phyloP scores from a whole-genome alignment of 2,888 invertebrate genomes.

The Clistopyga incitator region DNA sequence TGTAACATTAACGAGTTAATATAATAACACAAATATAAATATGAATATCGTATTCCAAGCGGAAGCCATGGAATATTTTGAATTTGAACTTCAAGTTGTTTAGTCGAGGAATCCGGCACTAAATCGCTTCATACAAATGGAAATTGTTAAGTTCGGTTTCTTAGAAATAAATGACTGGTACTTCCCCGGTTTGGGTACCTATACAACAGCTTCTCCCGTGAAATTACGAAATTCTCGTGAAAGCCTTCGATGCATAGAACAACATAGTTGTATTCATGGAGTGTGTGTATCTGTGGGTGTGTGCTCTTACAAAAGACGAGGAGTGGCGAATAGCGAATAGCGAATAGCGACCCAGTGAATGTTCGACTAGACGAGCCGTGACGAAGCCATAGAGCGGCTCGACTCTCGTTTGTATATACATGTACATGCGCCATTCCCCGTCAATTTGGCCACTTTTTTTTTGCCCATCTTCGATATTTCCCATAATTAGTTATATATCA shows the following conservation, averaged over 20 bases:
- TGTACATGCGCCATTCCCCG: no score
- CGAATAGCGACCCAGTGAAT: conserved; percentile 47
- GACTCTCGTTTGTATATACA: conserved; percentile 37
- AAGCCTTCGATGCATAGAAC: conserved; percentile 51
- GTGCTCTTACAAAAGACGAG: neutral
- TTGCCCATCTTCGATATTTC: no score
- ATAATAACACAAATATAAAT: no score
- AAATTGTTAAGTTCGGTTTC: no score
- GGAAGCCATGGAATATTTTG: no score
- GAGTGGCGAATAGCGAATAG: conserved; percentile 16
- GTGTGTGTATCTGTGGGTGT: neutral
- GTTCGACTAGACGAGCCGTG: conserved; percentile 58
- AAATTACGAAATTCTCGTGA: conserved; percentile 61
- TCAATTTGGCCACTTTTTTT: no score
- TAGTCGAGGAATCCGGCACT: no score
- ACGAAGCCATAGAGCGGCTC: conserved; percentile 45
- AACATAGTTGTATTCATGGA: neutral
- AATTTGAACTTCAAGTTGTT: no score
- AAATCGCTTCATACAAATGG: no score
- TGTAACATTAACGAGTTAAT: no score
- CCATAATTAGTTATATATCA: no score
- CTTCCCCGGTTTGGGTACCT: neutral
- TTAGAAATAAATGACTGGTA: neutral
- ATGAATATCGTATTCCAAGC: no score
- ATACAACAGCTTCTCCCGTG: conserved; percentile 1